phyloP scores from a whole-genome alignment of 2,888 invertebrate genomes.

The Meandrusa payeni region DNA sequence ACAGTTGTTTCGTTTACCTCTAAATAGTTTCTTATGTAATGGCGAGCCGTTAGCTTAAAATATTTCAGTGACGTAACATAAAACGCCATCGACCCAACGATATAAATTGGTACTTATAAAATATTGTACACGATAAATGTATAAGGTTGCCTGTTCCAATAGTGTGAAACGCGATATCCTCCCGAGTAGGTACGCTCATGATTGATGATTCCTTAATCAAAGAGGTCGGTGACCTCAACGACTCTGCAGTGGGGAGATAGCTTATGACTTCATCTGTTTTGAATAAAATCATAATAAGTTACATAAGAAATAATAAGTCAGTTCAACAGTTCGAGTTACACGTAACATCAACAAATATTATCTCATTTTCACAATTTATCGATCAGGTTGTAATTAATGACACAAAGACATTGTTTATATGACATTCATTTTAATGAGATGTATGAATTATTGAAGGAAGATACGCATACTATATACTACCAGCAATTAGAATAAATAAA shows the following conservation, averaged over 20 bases:
- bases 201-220: slow-evolving; percentile 77
- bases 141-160: slow-evolving; percentile 27
- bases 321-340: slow-evolving; percentile 6
- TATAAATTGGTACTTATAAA: not conserved
- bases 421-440: too few species aligned
- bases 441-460: too few species aligned
- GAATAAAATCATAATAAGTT: slow-evolving; percentile 45
- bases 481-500: too few species aligned
- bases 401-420: too few species aligned
- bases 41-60: too few species aligned
- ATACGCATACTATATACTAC: too few species aligned
- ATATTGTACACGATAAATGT: not conserved
- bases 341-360: not conserved
- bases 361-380: too few species aligned
- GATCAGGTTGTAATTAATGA: too few species aligned
- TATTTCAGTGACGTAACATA: not conserved
- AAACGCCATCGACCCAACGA: not conserved
- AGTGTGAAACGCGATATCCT: slow-evolving; percentile 63
- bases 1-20: too few species aligned
- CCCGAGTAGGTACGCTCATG: slow-evolving; percentile 53
- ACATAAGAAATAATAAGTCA: slow-evolving; percentile 22
- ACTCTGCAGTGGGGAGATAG: slow-evolving; percentile 42
- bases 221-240: slow-evolving; percentile 56
- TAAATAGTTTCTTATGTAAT: too few species aligned
- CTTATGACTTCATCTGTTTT: slow-evolving; percentile 59